A percentile compares a stretch with the other conserved stretches of the same genome.
phyloP scores from a whole-genome alignment of 1,140 invertebrate species.

The Drosophila subpulchrella region DNA sequence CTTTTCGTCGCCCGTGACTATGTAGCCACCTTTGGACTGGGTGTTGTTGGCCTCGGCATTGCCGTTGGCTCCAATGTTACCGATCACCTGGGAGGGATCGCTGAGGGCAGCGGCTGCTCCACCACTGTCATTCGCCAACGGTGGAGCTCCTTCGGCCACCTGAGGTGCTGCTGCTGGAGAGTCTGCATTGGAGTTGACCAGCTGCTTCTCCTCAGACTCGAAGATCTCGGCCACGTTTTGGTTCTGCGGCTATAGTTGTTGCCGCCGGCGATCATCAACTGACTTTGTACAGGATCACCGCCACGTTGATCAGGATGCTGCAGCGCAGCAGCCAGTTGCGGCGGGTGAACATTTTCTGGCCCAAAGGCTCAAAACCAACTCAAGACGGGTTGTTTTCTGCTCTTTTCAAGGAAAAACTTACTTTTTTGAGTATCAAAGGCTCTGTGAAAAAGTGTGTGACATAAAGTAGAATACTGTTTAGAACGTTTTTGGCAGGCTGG shows the following conservation, averaged over 20 bases:
- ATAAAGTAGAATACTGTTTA: too few species aligned
- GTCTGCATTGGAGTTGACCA: conserved; percentile 42
- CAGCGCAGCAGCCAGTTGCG: conserved; percentile 90
- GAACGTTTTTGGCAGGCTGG: too few species aligned
- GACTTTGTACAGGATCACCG: conserved; percentile 89
- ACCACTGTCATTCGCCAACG: conserved; percentile 48
- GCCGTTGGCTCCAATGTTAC: conserved; percentile 56
- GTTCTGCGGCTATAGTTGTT: conserved; percentile 70
- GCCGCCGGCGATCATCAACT: conserved; percentile 84
- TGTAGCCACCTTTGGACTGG: conserved; percentile 64
- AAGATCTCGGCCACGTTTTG: conserved; percentile 57
- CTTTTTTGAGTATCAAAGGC: too few species aligned
- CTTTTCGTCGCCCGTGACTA: conserved; percentile 80
- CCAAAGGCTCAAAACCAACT: conserved; percentile 80
- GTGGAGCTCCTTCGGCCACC: conserved; percentile 27
- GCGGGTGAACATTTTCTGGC: conserved; percentile 86
- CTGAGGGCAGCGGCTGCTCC: conserved; percentile 14
- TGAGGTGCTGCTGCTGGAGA: conserved; percentile 15
- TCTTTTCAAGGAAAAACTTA: too few species aligned
- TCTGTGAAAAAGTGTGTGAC: too few species aligned
- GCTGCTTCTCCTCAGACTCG: conserved; percentile 50
- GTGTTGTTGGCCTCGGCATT: conserved; percentile 64
- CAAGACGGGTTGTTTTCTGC: too few species aligned
- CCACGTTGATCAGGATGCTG: conserved; percentile 90
- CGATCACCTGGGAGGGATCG: conserved; percentile 59